Conservation (phyloP, 2,797 vertebrate species). For the Mus caroli region DNA sequence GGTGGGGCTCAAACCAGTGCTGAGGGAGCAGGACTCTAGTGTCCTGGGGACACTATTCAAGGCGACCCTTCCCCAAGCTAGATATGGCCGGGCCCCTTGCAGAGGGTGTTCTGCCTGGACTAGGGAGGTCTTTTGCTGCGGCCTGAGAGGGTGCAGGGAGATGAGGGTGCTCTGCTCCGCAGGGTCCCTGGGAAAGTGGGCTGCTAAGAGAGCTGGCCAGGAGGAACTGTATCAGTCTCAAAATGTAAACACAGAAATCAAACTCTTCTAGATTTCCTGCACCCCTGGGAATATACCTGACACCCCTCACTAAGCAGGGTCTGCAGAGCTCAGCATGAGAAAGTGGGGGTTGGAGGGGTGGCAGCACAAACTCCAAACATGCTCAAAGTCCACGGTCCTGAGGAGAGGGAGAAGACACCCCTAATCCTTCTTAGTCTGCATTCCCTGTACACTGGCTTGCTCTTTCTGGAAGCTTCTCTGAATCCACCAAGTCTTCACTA, state of each 20-base stretch:
- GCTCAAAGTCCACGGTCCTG: neutral
- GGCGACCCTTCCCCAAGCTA: neutral
- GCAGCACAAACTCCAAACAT: neutral
- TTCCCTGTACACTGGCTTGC: neutral
- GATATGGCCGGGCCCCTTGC: accelerated
- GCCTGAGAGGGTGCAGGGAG: neutral
- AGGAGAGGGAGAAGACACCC: neutral
- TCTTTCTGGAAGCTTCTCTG: neutral
- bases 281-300: neutral
- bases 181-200: accelerated
- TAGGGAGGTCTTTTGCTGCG: too few relatives aligned
- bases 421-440: neutral
- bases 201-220: neutral
- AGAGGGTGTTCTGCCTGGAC: neutral
- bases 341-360: neutral
- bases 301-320: neutral
- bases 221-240: neutral
- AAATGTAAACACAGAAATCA: neutral
- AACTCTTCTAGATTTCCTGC: slow-evolving; percentile 13
- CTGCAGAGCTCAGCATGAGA: neutral
- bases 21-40: accelerated
- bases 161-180: neutral
- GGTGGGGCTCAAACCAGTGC: slow-evolving; percentile 7
- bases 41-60: neutral
- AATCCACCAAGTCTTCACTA: neutral